These are phyloP conservation scores for Cordilura impudica DNA, from an alignment of 2,888 invertebrate genomes.

Conservation along the genomic window DNA sequence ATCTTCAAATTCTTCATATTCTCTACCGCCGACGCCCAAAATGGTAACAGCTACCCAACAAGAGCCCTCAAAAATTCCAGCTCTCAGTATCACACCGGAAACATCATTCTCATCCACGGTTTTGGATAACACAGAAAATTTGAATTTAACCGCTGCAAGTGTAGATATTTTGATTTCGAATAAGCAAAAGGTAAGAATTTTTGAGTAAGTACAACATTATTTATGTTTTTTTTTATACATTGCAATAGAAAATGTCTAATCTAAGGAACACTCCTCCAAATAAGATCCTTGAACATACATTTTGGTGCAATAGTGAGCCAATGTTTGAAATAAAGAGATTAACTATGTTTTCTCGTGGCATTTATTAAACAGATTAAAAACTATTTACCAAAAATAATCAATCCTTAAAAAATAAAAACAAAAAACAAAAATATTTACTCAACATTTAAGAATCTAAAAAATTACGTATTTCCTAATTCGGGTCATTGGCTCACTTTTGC, in stretches of 20 bases:
- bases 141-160: not conserved
- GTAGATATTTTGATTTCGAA: constrained; percentile 12
- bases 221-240: not conserved
- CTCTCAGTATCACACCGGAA: constrained; percentile 27
- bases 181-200: constrained; percentile 53
- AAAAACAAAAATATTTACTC: no score
- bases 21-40: constrained; percentile 72
- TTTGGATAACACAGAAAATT: constrained; percentile 40
- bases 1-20: constrained; percentile 74
- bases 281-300: no score
- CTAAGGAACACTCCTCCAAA: no score
- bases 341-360: no score
- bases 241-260: not conserved
- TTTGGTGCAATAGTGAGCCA: no score
- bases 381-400: no score
- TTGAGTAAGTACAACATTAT: not conserved
- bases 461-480: no score
- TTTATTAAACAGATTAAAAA: no score
- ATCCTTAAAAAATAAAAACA: no score
- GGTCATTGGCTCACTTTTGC: no score
- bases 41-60: constrained; percentile 41
- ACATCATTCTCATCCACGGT: constrained; percentile 9
- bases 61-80: constrained; percentile 22
- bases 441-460: no score
- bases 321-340: no score